phyloP scores from a whole-genome alignment of 2,888 invertebrate species.

The Hyposoter dolosus region DNA sequence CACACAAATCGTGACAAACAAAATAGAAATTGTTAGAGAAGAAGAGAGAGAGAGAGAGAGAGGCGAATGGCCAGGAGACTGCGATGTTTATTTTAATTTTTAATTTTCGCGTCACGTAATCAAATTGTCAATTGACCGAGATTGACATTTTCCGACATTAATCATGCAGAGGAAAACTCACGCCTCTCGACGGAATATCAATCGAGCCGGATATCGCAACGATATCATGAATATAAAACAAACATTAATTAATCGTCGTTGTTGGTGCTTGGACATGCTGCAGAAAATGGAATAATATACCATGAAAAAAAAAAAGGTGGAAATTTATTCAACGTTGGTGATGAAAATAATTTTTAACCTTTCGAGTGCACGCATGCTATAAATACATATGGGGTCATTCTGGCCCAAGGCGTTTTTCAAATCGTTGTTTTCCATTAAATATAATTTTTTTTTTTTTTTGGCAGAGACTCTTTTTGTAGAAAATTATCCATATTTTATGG shows the following conservation, averaged over 20 bases:
- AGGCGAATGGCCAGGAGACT: neutral
- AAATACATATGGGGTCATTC: too few species aligned
- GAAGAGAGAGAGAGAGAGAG: too few species aligned
- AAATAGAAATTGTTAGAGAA: neutral
- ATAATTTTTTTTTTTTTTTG: too few species aligned
- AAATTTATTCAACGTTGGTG: too few species aligned
- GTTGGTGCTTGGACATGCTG: neutral
- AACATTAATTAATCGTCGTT: neutral
- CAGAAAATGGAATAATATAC: too few species aligned
- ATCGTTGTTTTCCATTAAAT: too few species aligned
- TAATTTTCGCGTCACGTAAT: conserved; percentile 30
- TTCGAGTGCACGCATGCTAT: too few species aligned
- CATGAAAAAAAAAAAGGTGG: too few species aligned
- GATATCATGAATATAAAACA: neutral
- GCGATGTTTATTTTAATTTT: neutral
- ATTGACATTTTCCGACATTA: conserved; percentile 40
- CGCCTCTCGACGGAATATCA: conserved; percentile 9
- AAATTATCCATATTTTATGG: too few species aligned
- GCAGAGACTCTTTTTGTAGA: too few species aligned
- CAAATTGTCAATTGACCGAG: conserved; percentile 23
- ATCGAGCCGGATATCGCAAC: neutral
- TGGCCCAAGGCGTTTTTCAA: too few species aligned
- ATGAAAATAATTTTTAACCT: too few species aligned
- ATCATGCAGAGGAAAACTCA: conserved; percentile 1
- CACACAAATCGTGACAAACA: neutral